Evolutionary conservation across 2,888 invertebrate species (phyloP).

Genomic region (Eupithecia inturbata): DNA sequence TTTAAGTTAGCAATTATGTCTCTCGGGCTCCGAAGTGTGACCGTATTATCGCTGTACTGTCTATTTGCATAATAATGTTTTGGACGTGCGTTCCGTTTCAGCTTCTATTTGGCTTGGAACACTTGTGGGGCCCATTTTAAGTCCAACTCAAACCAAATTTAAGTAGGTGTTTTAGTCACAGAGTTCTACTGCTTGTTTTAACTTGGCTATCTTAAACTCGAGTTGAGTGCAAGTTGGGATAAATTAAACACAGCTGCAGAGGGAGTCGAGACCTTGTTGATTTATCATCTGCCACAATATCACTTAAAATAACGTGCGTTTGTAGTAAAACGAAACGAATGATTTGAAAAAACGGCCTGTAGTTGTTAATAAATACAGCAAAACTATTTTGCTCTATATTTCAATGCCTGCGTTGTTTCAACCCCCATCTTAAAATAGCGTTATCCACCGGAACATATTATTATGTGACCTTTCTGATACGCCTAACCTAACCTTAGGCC

Average conservation of each 20-base stretch:
- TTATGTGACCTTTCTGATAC: conserved; percentile 16
- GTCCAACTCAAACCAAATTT: not conserved
- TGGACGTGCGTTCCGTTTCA: conserved; percentile 5
- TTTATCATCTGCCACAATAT: not conserved
- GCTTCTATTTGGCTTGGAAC: conserved; percentile 5
- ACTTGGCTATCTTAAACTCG: not conserved
- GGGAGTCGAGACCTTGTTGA: not conserved
- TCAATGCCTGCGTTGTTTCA: not conserved
- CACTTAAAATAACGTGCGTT: not conserved
- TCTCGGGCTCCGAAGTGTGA: conserved; percentile 8
- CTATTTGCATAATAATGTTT: conserved; percentile 16
- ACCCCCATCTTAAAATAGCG: conserved; percentile 1
- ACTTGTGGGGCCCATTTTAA: not conserved
- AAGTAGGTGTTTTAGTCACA: not conserved
- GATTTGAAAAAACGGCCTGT: not conserved
- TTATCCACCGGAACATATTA: conserved; percentile 1
- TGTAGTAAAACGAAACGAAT: not conserved
- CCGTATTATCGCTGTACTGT: conserved; percentile 12
- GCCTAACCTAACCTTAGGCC: conserved; percentile 22
- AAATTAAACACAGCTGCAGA: not conserved
- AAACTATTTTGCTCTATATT: not conserved
- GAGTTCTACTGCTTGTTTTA: not conserved
- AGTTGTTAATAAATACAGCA: not conserved
- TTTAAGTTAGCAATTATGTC: not conserved
- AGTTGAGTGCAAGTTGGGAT: not conserved